A percentile compares a stretch with the other conserved stretches of the same genome.
phyloP scores from a whole-genome alignment of 1,140 invertebrate genomes.

The Papilio polyxenes region DNA sequence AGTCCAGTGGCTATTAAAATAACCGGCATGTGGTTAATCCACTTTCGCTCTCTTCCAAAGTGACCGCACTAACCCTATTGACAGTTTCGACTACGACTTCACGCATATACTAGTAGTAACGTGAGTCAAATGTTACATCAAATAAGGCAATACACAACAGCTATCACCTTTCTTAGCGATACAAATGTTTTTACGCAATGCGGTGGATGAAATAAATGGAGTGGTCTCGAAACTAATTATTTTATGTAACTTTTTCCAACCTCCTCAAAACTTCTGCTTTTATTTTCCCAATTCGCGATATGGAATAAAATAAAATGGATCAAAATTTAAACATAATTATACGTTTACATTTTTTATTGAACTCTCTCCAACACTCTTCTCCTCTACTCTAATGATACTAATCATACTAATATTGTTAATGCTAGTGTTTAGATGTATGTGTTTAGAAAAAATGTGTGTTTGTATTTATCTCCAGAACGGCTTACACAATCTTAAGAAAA shows the following conservation, averaged over 20 bases:
- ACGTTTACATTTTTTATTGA: too few relatives aligned
- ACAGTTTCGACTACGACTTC: slow-evolving; percentile 45
- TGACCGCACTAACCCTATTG: slow-evolving; percentile 54
- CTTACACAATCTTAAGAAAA: background rate
- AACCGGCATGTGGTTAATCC: slow-evolving; percentile 56
- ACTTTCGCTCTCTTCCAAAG: slow-evolving; percentile 62
- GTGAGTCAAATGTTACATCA: slow-evolving; percentile 42
- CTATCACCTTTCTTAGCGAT: slow-evolving; percentile 36
- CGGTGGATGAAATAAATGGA: slow-evolving; percentile 34
- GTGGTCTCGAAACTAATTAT: slow-evolving; percentile 45
- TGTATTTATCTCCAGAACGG: too few relatives aligned
- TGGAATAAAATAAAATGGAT: background rate
- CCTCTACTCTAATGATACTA: too few relatives aligned
- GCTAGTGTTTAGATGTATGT: too few relatives aligned
- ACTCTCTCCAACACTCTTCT: too few relatives aligned
- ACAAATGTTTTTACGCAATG: slow-evolving; percentile 31
- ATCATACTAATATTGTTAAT: too few relatives aligned
- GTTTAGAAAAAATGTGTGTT: too few relatives aligned
- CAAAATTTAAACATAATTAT: background rate
- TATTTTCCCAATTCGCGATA: slow-evolving; percentile 35
- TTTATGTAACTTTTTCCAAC: slow-evolving; percentile 42
- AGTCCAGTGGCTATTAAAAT: slow-evolving; percentile 46
- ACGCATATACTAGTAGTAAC: slow-evolving; percentile 39
- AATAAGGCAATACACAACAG: slow-evolving; percentile 39
- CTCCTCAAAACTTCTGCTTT: slow-evolving; percentile 11